phyloP scores from a whole-genome alignment of 2,113 vertebrate species.

The Azemiops feae region DNA sequence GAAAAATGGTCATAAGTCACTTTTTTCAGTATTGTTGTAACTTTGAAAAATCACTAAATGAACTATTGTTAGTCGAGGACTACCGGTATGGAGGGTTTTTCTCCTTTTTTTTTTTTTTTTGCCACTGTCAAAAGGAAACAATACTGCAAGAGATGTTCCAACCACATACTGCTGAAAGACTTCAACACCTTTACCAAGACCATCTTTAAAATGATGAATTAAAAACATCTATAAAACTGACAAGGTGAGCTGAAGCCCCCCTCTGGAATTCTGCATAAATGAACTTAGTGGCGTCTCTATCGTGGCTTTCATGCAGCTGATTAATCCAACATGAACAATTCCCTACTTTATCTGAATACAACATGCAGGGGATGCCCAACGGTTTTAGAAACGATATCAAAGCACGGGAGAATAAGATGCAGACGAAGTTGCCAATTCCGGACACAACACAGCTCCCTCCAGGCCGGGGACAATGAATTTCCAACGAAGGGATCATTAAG shows the following conservation, averaged over 20 bases:
- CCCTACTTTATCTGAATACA: not conserved
- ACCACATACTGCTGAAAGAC: not conserved
- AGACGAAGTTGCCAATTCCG: not conserved
- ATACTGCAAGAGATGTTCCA: not conserved
- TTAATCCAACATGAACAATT: not conserved
- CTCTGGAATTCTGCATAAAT: not conserved
- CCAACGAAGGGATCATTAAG: conserved; percentile 4
- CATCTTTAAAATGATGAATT: not conserved
- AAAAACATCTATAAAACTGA: not conserved
- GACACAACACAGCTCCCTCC: not conserved
- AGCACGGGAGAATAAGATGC: not conserved
- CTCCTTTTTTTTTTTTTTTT: not conserved
- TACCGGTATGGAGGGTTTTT: not conserved
- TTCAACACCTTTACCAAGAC: not conserved
- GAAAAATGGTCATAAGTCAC: not conserved
- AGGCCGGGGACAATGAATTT: not conserved
- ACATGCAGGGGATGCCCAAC: rapidly evolving
- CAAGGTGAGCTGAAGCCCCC: not conserved
- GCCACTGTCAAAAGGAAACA: not conserved
- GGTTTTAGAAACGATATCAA: conserved; percentile 12
- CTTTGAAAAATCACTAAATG: not conserved
- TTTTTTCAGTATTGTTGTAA: not conserved
- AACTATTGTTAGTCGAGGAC: not conserved
- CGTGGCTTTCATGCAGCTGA: not conserved
- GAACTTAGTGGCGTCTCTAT: not conserved